A percentile compares a stretch with the other conserved stretches of the same genome.
Conservation (phyloP, 2,113 vertebrate species). For the Amblyopsis rosae region DNA sequence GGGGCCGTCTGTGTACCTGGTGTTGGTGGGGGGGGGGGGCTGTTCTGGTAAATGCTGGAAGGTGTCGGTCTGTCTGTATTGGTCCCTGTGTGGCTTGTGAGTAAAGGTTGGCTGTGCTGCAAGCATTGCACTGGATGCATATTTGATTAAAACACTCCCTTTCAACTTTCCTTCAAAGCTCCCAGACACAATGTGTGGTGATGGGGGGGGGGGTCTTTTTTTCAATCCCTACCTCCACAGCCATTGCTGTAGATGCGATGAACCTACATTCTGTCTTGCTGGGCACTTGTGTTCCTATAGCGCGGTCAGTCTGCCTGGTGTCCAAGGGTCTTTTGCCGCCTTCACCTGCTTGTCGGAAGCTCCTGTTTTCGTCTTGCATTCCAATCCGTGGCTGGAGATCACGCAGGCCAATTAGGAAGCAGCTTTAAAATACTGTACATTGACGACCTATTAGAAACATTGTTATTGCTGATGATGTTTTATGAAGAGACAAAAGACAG, state of each 20-base stretch:
- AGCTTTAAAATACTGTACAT: too few relatives aligned
- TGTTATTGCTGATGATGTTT: too few relatives aligned
- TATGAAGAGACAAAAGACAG: too few relatives aligned
- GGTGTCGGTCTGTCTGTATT: conserved; percentile 3
- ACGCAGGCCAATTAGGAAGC: too few relatives aligned
- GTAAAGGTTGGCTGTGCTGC: conserved; percentile 54
- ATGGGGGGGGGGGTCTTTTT: conserved; percentile 4
- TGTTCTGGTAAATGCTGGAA: background rate
- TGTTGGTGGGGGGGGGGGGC: background rate
- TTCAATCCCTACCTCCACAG: conserved; percentile 7
- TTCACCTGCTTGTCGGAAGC: too few relatives aligned
- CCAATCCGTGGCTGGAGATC: too few relatives aligned
- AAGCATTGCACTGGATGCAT: conserved; percentile 62
- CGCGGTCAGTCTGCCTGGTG: background rate
- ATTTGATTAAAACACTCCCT: conserved; percentile 70
- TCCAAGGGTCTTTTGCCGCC: conserved; percentile 5
- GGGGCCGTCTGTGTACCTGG: background rate
- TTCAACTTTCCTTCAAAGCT: conserved; percentile 73
- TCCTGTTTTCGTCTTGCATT: too few relatives aligned
- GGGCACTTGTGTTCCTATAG: too few relatives aligned
- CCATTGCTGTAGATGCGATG: conserved; percentile 26
- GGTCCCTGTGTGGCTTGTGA: conserved; percentile 7
- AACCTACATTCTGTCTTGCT: conserved; percentile 26
- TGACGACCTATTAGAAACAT: too few relatives aligned
- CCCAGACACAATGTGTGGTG: conserved; percentile 42